phyloP scores from a whole-genome alignment of 2,888 invertebrate genomes.

The Nephrocerus scutellatus region DNA sequence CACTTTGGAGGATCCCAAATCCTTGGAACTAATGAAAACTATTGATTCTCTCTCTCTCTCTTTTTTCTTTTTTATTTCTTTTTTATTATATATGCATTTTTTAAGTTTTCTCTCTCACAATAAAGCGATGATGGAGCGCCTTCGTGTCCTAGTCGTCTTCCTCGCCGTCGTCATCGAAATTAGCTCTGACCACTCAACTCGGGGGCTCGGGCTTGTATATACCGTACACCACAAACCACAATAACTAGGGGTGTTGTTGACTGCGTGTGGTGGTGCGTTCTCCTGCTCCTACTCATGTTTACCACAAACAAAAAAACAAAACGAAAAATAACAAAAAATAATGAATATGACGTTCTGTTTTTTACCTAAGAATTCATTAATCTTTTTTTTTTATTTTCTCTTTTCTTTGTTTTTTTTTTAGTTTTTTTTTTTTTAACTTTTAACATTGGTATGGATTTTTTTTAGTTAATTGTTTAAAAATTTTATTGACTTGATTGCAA shows the following conservation, averaged over 20 bases:
- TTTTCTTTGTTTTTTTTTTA: constrained; percentile 1
- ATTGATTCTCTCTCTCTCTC: constrained; percentile 31
- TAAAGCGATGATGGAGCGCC: constrained; percentile 24
- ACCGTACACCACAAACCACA: constrained; percentile 12
- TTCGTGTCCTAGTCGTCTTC: constrained; percentile 19
- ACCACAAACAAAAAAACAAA: not conserved
- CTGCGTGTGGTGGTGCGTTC: constrained; percentile 9
- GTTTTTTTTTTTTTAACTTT: constrained; percentile 7
- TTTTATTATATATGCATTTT: constrained; percentile 31
- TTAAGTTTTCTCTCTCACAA: constrained; percentile 27
- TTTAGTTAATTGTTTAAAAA: not conserved
- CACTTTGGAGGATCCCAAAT: not conserved
- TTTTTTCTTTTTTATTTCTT: constrained; percentile 32
- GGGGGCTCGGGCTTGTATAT: constrained; percentile 15
- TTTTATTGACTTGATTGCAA: too few relatives aligned
- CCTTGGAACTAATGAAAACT: constrained; percentile 22
- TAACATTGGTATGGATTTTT: not conserved
- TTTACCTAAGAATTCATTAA: constrained; percentile 6
- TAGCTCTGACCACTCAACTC: constrained; percentile 1
- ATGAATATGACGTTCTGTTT: constrained; percentile 13
- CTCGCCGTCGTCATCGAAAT: constrained; percentile 16
- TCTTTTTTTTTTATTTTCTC: constrained; percentile 7
- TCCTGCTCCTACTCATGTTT: constrained; percentile 5
- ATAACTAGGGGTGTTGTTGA: constrained; percentile 7
- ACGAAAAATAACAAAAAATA: too few relatives aligned